These are phyloP conservation scores for Rhingia rostrata DNA, from an alignment of 2,888 invertebrate species.

Conservation along the genomic window DNA sequence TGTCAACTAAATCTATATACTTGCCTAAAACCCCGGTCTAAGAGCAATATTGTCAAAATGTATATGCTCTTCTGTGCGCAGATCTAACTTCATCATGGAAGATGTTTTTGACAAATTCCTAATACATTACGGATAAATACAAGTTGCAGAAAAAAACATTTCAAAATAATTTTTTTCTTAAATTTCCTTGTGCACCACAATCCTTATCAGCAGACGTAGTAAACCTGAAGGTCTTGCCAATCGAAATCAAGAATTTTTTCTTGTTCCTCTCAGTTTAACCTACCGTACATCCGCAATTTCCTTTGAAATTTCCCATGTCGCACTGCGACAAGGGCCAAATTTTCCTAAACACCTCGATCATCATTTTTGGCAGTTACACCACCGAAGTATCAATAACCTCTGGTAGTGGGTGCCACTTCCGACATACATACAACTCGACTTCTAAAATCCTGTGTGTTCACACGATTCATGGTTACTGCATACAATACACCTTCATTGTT, in stretches of 20 bases:
- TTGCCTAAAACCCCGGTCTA: too few species aligned
- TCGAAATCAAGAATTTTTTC: background rate
- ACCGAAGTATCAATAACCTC: conserved; percentile 37
- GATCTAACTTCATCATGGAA: too few species aligned
- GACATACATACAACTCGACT: background rate
- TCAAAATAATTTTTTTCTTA: too few species aligned
- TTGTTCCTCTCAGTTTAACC: background rate
- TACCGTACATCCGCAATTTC: background rate
- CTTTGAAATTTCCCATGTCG: background rate
- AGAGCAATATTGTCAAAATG: too few species aligned
- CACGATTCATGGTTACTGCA: conserved; percentile 34
- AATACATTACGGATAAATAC: too few species aligned
- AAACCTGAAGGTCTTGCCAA: too few species aligned
- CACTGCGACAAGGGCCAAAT: conserved; percentile 5
- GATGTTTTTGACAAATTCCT: too few species aligned
- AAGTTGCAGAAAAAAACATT: too few species aligned
- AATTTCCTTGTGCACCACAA: too few species aligned
- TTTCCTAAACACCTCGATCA: conserved; percentile 41
- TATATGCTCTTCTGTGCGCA: too few species aligned
- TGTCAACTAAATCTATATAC: too few species aligned
- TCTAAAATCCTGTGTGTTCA: conserved; percentile 32
- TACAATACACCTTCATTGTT: conserved; percentile 28
- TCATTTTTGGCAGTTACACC: conserved; percentile 45
- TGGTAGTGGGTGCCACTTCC: background rate
- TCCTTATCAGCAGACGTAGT: too few species aligned